Evolutionary conservation across 2,888 invertebrate genomes (phyloP).

Genomic region (Drosophila koepferae): DNA sequence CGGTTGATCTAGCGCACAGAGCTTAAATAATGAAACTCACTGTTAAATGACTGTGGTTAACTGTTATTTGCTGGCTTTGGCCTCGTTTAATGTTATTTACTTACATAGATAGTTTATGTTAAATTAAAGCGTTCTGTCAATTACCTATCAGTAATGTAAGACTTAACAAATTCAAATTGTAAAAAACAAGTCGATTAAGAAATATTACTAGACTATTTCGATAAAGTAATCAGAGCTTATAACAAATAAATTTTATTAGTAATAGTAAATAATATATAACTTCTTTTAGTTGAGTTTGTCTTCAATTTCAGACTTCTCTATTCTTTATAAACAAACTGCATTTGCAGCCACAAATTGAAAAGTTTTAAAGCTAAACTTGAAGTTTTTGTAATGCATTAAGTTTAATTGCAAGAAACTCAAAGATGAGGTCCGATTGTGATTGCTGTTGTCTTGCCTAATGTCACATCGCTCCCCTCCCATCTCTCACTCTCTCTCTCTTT

Average conservation of each 20-base stretch:
- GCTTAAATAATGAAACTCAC: too few species aligned
- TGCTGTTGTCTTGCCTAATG: constrained; percentile 45
- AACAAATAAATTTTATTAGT: not conserved
- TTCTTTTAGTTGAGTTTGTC: not conserved
- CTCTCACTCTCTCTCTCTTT: not conserved
- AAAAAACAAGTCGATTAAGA: too few species aligned
- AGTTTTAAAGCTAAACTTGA: constrained; percentile 14
- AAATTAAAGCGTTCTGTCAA: too few species aligned
- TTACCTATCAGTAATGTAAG: too few species aligned
- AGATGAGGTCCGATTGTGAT: constrained; percentile 27
- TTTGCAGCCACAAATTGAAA: constrained; percentile 15
- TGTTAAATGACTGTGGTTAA: too few species aligned
- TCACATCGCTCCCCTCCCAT: not conserved
- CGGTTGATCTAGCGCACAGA: too few species aligned
- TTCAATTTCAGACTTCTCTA: not conserved
- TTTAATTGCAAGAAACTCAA: constrained; percentile 31
- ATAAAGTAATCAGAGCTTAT: too few species aligned
- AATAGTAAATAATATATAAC: not conserved
- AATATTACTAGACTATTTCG: too few species aligned
- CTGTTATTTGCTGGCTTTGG: too few species aligned
- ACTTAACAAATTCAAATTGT: too few species aligned
- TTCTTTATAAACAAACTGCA: not conserved
- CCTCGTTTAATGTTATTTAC: too few species aligned
- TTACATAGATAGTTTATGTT: too few species aligned
- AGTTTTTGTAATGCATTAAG: constrained; percentile 11